These are phyloP conservation scores for Leptocoma aspasia DNA, from an alignment of 2,113 vertebrate species.

Conservation along the genomic window DNA sequence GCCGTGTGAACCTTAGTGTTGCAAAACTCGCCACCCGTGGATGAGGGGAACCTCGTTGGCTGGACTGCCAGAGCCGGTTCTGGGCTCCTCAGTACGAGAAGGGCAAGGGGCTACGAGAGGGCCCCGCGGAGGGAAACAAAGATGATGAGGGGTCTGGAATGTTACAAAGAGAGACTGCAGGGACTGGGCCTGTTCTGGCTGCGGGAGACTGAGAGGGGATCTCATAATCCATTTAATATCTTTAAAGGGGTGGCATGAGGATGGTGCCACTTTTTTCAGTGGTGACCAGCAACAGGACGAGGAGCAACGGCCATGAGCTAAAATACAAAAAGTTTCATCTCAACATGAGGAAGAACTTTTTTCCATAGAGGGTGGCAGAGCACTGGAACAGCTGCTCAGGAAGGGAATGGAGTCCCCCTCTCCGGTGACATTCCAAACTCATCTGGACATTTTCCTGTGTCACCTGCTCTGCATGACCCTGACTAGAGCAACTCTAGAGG, in stretches of 20 bases:
- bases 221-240: background rate
- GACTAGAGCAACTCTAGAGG: background rate
- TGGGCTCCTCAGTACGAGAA: no score
- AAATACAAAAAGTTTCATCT: background rate
- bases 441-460: rapidly evolving
- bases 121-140: background rate
- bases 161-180: background rate
- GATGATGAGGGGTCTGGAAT: background rate
- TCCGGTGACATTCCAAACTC: background rate
- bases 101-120: background rate
- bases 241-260: background rate
- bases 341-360: background rate
- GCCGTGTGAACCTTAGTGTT: background rate
- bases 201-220: background rate
- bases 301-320: background rate
- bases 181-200: background rate
- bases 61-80: background rate
- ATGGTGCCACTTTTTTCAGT: background rate
- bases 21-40: rapidly evolving
- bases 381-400: background rate
- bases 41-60: background rate
- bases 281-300: rapidly evolving
- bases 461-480: background rate
- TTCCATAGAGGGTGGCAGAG: background rate
- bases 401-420: background rate